These are phyloP conservation scores for Trissoscelio sp. DNA, from an alignment of 2,888 invertebrate genomes.

Conservation along the genomic window DNA sequence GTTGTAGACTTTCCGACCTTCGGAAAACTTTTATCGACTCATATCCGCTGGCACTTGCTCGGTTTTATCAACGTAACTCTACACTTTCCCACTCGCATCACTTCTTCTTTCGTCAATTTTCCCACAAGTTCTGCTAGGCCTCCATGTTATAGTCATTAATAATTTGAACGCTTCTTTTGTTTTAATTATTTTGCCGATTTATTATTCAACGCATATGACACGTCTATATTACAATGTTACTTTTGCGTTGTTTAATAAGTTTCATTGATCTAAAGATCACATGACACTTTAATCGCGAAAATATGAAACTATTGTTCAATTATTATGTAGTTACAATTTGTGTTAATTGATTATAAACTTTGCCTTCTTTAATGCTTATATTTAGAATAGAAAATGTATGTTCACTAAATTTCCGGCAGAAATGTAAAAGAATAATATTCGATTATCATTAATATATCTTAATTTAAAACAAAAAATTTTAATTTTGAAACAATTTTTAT, in stretches of 20 bases:
- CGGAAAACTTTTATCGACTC: slow-evolving; percentile 41
- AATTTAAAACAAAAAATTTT: too few species aligned
- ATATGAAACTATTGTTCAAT: too few species aligned
- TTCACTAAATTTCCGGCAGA: too few species aligned
- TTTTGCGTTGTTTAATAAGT: not conserved
- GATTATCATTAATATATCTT: too few species aligned
- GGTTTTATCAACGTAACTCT: slow-evolving; percentile 13
- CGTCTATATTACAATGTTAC: not conserved
- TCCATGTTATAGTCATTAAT: slow-evolving; percentile 7
- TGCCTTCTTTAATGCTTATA: too few species aligned
- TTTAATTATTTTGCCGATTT: not conserved
- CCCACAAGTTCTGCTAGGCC: not conserved
- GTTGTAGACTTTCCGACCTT: slow-evolving; percentile 42
- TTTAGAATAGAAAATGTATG: too few species aligned
- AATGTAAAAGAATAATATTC: too few species aligned
- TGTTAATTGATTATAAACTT: too few species aligned
- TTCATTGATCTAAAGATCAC: not conserved
- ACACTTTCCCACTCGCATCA: slow-evolving; percentile 18
- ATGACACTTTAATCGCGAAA: too few species aligned
- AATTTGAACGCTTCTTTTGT: not conserved
- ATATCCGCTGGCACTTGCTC: slow-evolving; percentile 4
- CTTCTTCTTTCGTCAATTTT: slow-evolving; percentile 1
- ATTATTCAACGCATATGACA: not conserved
- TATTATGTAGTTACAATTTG: too few species aligned
- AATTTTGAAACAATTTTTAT: too few species aligned